Evolutionary conservation across 1,140 invertebrate genomes (phyloP).

Genomic region (Meteorus sp.): DNA sequence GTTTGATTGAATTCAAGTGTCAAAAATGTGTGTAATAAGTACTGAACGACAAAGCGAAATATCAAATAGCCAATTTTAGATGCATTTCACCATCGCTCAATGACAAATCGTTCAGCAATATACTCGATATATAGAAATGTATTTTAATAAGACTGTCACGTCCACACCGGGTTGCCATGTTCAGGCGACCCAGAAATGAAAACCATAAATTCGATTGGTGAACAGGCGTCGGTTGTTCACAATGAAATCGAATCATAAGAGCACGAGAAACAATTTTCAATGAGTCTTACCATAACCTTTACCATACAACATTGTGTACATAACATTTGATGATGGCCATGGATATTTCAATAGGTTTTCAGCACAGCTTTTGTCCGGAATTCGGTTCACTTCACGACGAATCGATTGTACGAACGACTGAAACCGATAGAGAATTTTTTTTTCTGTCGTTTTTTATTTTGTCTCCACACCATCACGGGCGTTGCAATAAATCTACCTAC

Average conservation of each 20-base stretch:
- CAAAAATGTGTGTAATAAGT: no score
- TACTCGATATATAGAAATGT: neutral
- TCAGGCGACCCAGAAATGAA: slow-evolving; percentile 17
- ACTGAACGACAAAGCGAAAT: no score
- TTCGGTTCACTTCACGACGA: no score
- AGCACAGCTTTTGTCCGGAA: no score
- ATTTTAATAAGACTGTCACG: slow-evolving; percentile 15
- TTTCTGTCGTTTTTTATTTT: no score
- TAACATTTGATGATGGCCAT: no score
- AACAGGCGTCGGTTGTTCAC: slow-evolving; percentile 3
- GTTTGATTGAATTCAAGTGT: no score
- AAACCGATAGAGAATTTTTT: no score
- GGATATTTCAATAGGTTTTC: no score
- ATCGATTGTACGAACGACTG: no score
- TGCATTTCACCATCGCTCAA: neutral
- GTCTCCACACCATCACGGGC: no score
- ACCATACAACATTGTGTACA: neutral
- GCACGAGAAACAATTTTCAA: neutral
- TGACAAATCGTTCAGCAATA: neutral
- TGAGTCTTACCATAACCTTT: neutral
- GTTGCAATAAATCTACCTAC: no score
- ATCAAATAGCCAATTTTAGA: neutral
- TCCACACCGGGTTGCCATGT: slow-evolving; percentile 20
- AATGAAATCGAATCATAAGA: slow-evolving; percentile 1
- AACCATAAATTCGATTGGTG: slow-evolving; percentile 24